Conservation (phyloP, 2,888 invertebrate species). For the Mythimna ferrago region DNA sequence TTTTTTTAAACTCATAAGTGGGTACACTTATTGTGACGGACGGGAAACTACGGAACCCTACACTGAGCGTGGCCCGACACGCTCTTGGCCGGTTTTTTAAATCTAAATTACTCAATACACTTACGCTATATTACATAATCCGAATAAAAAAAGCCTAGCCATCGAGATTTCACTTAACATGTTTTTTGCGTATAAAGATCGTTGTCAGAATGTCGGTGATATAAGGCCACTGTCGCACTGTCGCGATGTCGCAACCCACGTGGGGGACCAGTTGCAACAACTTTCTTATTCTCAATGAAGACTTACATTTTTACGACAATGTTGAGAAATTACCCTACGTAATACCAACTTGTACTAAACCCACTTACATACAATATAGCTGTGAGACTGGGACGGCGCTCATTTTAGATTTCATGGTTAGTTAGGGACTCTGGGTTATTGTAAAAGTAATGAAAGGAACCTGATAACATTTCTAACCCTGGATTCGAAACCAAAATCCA, state of each 20-base stretch:
- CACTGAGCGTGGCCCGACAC: too few relatives aligned
- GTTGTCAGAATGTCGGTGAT: conserved; percentile 23
- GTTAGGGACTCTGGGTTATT: not conserved
- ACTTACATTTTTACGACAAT: conserved; percentile 32
- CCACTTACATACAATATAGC: not conserved
- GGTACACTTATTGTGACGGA: too few relatives aligned
- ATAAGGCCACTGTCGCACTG: conserved; percentile 60
- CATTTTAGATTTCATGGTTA: not conserved
- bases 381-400: not conserved
- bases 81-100: too few relatives aligned
- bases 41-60: too few relatives aligned
- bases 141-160: conserved; percentile 2
- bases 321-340: conserved; percentile 28
- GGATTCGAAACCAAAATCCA: not conserved
- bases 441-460: not conserved
- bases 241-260: conserved; percentile 57
- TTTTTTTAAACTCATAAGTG: too few relatives aligned
- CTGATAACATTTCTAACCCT: not conserved
- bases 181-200: conserved; percentile 28
- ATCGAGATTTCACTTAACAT: conserved; percentile 27
- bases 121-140: conserved; percentile 9
- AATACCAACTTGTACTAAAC: not conserved
- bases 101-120: not conserved
- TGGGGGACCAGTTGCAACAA: conserved; percentile 41
- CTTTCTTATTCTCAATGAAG: conserved; percentile 61